Conservation (phyloP, 2,888 invertebrate genomes). For the Thysanoteuthis rhombus region DNA sequence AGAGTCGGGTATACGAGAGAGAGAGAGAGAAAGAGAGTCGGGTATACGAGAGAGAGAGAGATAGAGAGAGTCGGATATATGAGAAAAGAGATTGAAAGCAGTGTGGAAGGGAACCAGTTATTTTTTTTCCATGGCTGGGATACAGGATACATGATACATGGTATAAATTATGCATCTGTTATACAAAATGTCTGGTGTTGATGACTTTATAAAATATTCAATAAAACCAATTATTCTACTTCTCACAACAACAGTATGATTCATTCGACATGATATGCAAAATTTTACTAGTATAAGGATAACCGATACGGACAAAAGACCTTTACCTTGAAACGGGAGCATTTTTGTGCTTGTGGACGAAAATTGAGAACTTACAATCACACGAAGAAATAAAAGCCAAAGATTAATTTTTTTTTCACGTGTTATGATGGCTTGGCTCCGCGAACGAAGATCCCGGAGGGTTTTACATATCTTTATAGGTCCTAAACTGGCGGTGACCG, state of each 20-base stretch:
- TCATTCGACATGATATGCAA: neutral
- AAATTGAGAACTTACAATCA: neutral
- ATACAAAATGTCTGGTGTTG: neutral
- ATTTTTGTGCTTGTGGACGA: neutral
- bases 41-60: neutral
- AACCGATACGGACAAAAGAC: neutral
- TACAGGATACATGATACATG: neutral
- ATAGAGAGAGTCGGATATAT: neutral
- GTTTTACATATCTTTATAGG: no score
- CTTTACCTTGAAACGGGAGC: neutral
- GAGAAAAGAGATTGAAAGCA: neutral
- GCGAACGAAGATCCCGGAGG: no score
- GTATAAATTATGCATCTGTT: neutral
- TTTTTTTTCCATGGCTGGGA: no score
- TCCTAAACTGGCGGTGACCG: no score
- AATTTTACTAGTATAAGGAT: neutral
- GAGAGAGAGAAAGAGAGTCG: neutral
- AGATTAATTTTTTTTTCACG: no score
- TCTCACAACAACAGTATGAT: neutral
- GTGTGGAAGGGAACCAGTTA: neutral
- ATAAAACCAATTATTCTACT: neutral
- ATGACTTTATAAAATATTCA: conserved; percentile 1
- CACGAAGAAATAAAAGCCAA: neutral
- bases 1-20: neutral
- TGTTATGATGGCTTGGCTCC: no score